Conservation (phyloP, 2,797 vertebrate genomes). For the Hyperoplus lanceolatus region DNA sequence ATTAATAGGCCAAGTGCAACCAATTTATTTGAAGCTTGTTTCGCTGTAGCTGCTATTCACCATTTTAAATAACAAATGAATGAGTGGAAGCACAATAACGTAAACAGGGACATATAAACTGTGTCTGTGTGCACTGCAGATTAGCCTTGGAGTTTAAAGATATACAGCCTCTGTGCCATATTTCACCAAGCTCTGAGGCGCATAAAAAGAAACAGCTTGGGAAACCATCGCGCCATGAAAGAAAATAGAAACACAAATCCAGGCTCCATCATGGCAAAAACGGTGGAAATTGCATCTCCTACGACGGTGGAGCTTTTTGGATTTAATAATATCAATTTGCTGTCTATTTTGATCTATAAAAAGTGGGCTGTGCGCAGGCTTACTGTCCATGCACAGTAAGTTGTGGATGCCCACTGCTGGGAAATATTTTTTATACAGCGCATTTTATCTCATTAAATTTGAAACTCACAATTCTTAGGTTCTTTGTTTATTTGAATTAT, state of each 20-base stretch:
- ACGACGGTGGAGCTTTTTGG: constrained; percentile 51
- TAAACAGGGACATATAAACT: constrained; percentile 29
- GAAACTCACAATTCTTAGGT: constrained; percentile 12
- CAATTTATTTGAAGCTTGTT: constrained; percentile 11
- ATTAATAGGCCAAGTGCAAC: neutral
- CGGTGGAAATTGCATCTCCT: constrained; percentile 65
- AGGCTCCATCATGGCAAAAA: constrained; percentile 65
- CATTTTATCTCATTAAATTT: constrained; percentile 43
- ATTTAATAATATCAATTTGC: constrained; percentile 75
- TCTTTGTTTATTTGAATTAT: constrained; percentile 13
- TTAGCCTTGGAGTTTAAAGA: constrained; percentile 70
- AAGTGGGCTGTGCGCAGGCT: constrained; percentile 41
- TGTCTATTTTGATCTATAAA: constrained; percentile 65
- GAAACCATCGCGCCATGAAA: constrained; percentile 77
- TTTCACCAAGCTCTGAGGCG: constrained; percentile 67
- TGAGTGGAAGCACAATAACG: constrained; percentile 26
- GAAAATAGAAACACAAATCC: constrained; percentile 79
- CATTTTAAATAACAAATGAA: constrained; percentile 55
- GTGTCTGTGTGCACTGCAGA: constrained; percentile 49
- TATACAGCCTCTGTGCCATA: constrained; percentile 56
- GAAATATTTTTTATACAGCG: constrained; percentile 38
- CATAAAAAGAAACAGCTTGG: constrained; percentile 76
- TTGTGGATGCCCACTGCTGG: constrained; percentile 46
- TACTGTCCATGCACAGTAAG: constrained; percentile 43
- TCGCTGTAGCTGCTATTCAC: constrained; percentile 19